Evolutionary conservation across 2,888 invertebrate species (phyloP).

Genomic region (Terebella lapidaria): DNA sequence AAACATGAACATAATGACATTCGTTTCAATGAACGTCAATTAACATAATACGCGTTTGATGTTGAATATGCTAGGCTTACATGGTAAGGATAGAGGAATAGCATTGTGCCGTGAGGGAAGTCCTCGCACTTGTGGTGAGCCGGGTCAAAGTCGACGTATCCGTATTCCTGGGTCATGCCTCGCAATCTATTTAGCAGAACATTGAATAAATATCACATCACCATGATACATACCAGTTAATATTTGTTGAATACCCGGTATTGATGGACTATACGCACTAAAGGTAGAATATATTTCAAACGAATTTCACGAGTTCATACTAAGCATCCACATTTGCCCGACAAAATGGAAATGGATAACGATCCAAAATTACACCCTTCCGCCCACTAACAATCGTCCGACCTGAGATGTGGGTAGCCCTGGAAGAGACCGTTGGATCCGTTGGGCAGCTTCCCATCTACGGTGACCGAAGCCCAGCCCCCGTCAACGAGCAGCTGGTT

Average conservation of each 20-base stretch:
- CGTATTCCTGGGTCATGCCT: slow-evolving; percentile 43
- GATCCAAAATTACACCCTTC: too few species aligned
- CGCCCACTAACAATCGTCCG: slow-evolving; percentile 10
- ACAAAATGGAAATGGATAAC: neutral
- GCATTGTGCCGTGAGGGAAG: slow-evolving; percentile 39
- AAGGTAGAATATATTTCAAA: neutral
- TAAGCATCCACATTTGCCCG: too few species aligned
- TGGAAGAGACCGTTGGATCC: slow-evolving; percentile 34
- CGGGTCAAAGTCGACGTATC: slow-evolving; percentile 32
- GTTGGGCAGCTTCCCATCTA: slow-evolving; percentile 33
- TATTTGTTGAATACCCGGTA: neutral
- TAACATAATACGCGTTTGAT: too few species aligned
- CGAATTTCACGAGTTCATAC: neutral
- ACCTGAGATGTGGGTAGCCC: slow-evolving; percentile 39
- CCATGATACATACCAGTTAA: neutral
- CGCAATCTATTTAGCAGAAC: slow-evolving; percentile 30
- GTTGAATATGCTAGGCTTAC: too few species aligned
- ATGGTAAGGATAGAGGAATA: slow-evolving; percentile 44
- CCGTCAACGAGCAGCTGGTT: slow-evolving; percentile 43
- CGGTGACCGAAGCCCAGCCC: slow-evolving; percentile 38
- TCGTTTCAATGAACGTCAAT: too few species aligned
- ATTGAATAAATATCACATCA: neutral
- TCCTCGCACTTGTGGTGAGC: slow-evolving; percentile 32
- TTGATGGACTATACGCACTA: neutral
- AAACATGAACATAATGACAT: too few species aligned